These are phyloP conservation scores for Elaphurus davidianus DNA, from an alignment of 2,113 vertebrate species.

Conservation along the genomic window DNA sequence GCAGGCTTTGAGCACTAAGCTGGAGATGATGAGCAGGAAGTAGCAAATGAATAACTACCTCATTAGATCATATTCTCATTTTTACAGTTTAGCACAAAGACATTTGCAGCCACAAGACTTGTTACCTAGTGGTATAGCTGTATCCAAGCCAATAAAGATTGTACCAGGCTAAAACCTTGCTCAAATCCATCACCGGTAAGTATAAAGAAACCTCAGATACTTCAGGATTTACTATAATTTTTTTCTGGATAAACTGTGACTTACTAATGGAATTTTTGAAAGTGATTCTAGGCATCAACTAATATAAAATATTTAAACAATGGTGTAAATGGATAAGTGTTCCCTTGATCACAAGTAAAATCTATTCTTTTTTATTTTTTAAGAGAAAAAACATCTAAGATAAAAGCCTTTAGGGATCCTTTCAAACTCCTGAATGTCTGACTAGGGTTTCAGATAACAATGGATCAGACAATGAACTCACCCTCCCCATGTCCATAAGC, in stretches of 20 bases:
- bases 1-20: neutral
- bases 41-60: slow-evolving; percentile 33
- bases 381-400: slow-evolving; percentile 22
- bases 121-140: neutral
- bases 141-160: neutral
- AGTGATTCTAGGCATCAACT: slow-evolving; percentile 1
- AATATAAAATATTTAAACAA: slow-evolving; percentile 39
- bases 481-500: neutral
- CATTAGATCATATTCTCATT: slow-evolving; percentile 55
- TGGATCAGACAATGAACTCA: neutral
- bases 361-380: neutral
- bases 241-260: slow-evolving; percentile 32
- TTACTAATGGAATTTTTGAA: slow-evolving; percentile 26
- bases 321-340: neutral
- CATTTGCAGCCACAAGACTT: neutral
- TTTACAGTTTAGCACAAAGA: slow-evolving; percentile 48
- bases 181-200: slow-evolving; percentile 10
- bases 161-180: slow-evolving; percentile 8
- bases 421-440: slow-evolving; percentile 38
- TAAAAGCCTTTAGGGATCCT: neutral
- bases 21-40: slow-evolving; percentile 40
- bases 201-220: slow-evolving; percentile 16
- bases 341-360: slow-evolving; percentile 49
- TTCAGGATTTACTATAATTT: neutral
- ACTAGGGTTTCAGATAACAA: slow-evolving; percentile 35